Evolutionary conservation across 2,888 invertebrate genomes (phyloP), one percentile per base, ranked within the genome.

Genomic region (Sphaeridia pumilis): DNA sequence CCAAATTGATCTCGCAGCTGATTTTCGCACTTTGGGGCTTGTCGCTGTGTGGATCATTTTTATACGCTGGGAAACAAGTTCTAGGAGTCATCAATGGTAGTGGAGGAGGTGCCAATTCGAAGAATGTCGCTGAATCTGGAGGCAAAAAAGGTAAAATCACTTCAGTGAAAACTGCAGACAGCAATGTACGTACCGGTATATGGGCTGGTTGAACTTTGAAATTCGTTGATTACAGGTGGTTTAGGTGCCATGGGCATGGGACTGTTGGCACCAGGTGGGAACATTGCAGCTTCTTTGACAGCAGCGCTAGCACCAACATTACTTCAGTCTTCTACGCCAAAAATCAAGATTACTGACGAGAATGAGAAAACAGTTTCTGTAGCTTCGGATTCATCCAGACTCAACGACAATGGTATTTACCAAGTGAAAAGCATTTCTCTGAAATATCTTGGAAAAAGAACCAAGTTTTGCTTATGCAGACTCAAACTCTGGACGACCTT

Each of bases 1-100:
- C 71, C 35, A 73, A 73, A 61, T 72, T 74, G 62, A 67, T 74
- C 46, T 72, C 75, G 46, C 76, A 76, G 63, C 70, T 72, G n/a
- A 66, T 73, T 35, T 78, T 77, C 66, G 71, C 75, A 44, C 58
- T 72, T 38, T 77, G 77, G 77, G 75, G 75, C 42, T 65, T 75
- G 47, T 68, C 75, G 56, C 69, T 78, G 49, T 76, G 76, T 63
- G 67, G 72, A 45, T 73, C 71, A n/a, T 77, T 77, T 64, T 70
- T 78, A 27, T 74, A 75, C 58, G 74, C 75, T 43, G 76, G 76
- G 27, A 63, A 59, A 31, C 49, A 54, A 46, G 59, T 58, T 3
- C 52, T 57, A 48, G 46, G 56, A 14, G n/a, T n/a, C n/a, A n/a
- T n/a, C n/a, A n/a, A n/a, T n/a, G 43, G 38, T 20, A 54, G 52